Conservation (phyloP, 2,113 vertebrate genomes). For the Bos taurus region DNA sequence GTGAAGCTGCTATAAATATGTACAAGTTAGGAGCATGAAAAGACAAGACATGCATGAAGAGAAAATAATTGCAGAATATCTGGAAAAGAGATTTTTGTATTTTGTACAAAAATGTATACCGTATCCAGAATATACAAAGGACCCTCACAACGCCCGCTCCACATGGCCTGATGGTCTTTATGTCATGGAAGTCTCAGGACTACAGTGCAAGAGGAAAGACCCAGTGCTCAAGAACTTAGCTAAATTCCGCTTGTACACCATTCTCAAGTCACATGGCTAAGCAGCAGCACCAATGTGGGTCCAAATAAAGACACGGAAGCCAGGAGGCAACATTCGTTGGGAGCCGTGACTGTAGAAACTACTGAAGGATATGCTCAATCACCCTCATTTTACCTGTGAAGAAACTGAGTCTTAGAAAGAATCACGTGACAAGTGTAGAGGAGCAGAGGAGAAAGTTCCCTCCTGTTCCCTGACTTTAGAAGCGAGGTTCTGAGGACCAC, state of each 20-base stretch:
- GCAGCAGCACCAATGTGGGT: not conserved
- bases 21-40: not conserved
- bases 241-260: not conserved
- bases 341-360: not conserved
- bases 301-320: not conserved
- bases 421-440: rapidly evolving
- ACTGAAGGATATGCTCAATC: not conserved
- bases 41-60: not conserved
- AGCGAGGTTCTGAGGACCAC: not conserved
- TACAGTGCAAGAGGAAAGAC: not conserved
- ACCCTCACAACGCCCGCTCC: not conserved
- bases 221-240: not conserved
- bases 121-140: not conserved
- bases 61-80: not conserved
- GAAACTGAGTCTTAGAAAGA: not conserved
- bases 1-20: not conserved
- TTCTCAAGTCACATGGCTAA: not conserved
- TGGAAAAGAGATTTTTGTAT: not conserved
- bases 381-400: not conserved
- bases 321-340: not conserved
- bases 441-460: not conserved
- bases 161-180: not conserved
- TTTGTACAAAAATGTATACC: not conserved
- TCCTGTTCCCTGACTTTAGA: not conserved
- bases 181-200: not conserved